These are phyloP conservation scores for Nebria ingens DNA, from an alignment of 1,140 invertebrate genomes.

Conservation along the genomic window DNA sequence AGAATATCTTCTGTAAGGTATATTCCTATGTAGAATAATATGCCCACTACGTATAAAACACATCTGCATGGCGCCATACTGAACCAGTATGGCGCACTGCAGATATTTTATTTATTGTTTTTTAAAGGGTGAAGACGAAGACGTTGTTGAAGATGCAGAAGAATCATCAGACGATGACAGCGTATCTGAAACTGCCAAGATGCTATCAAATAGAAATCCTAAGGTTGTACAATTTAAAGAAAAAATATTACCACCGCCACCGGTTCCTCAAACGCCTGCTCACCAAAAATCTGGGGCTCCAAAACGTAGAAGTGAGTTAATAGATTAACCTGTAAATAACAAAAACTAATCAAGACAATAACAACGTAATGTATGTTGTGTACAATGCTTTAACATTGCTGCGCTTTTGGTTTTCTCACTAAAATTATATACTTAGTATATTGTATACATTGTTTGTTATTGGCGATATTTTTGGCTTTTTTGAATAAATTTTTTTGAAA, in stretches of 20 bases:
- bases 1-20: too few species aligned
- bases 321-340: background rate
- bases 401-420: background rate
- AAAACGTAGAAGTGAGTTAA: slow-evolving; percentile 7
- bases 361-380: too few species aligned
- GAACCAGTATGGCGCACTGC: too few species aligned
- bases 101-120: background rate
- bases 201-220: slow-evolving; percentile 22
- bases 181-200: slow-evolving; percentile 24
- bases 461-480: background rate
- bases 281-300: background rate
- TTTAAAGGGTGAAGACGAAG: slow-evolving; percentile 14
- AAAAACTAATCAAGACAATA: background rate
- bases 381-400: background rate
- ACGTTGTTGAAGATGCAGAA: slow-evolving; percentile 13
- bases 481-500: background rate
- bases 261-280: background rate
- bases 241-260: background rate
- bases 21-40: too few species aligned
- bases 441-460: too few species aligned
- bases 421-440: background rate
- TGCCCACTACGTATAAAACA: too few species aligned
- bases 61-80: too few species aligned
- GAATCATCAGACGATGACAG: slow-evolving; percentile 18
- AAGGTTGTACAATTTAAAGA: slow-evolving; percentile 13